Evolutionary conservation across 2,888 invertebrate species (phyloP).

Genomic region (Trachelus stipa): DNA sequence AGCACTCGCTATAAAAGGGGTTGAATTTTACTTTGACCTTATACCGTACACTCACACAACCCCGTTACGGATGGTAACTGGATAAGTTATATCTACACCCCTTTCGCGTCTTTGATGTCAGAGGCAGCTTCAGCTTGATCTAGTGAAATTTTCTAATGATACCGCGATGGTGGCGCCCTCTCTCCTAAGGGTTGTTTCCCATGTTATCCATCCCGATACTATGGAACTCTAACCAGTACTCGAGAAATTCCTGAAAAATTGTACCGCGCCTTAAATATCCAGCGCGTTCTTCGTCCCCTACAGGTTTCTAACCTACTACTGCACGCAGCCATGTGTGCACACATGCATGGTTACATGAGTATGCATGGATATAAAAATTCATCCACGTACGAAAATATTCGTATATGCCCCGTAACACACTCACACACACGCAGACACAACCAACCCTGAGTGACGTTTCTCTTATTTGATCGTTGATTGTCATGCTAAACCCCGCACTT

Average conservation of each 20-base stretch:
- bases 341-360: background rate
- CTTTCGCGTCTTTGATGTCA: background rate
- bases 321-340: background rate
- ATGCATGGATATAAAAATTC: background rate
- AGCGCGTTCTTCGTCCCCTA: background rate
- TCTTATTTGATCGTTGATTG: conserved; percentile 61
- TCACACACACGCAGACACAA: background rate
- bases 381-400: background rate
- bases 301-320: background rate
- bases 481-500: conserved; percentile 58
- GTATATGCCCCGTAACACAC: background rate
- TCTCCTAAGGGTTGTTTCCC: background rate
- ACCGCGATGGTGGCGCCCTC: background rate
- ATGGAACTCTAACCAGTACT: background rate
- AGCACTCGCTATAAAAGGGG: conserved; percentile 14
- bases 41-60: background rate
- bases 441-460: conserved; percentile 48
- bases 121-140: background rate
- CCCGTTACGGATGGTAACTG: background rate
- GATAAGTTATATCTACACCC: background rate
- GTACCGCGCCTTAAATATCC: background rate
- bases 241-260: background rate
- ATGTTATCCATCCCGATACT: background rate
- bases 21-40: conserved; percentile 29
- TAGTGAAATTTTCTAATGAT: background rate